phyloP scores from a whole-genome alignment of 2,113 vertebrate genomes.

The Gambusia affinis region DNA sequence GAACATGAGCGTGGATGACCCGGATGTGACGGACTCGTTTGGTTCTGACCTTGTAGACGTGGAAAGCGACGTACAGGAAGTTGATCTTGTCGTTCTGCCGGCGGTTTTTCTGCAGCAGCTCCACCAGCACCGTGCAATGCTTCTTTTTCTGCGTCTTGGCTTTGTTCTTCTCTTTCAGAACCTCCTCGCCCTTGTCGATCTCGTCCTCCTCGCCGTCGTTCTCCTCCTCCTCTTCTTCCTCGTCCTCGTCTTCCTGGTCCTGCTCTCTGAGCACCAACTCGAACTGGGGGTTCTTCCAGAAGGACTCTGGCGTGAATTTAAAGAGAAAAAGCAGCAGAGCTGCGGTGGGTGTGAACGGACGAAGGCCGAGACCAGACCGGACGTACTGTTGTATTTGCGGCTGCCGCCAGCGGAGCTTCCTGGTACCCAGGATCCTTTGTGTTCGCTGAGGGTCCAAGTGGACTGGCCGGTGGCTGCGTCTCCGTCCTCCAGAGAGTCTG shows the following conservation, averaged over 20 bases:
- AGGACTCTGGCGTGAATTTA: slow-evolving; percentile 62
- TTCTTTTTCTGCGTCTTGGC: slow-evolving; percentile 62
- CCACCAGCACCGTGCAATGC: slow-evolving; percentile 77
- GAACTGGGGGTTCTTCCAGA: slow-evolving; percentile 84
- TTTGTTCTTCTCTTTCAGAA: slow-evolving; percentile 31
- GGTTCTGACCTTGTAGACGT: slow-evolving; percentile 78
- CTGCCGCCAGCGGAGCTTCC: slow-evolving; percentile 81
- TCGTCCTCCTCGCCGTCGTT: slow-evolving; percentile 48
- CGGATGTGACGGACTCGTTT: neutral
- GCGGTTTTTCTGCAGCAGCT: slow-evolving; percentile 83
- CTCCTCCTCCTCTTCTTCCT: slow-evolving; percentile 42
- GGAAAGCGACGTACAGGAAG: slow-evolving; percentile 77
- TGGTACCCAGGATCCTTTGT: slow-evolving; percentile 74
- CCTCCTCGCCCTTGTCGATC: slow-evolving; percentile 32
- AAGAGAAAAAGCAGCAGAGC: neutral
- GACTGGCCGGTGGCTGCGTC: slow-evolving; percentile 2
- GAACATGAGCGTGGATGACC: neutral
- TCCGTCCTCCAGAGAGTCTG: slow-evolving; percentile 62
- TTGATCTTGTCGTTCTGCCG: slow-evolving; percentile 65
- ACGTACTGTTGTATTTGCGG: slow-evolving; percentile 68
- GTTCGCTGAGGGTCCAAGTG: slow-evolving; percentile 74
- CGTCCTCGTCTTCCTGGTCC: slow-evolving; percentile 58
- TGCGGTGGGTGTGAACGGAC: neutral
- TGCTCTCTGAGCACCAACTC: slow-evolving; percentile 70
- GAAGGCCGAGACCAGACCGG: neutral